Conservation (phyloP, 64 coral and sea anemone genomes). For the Actinia tenebrosa region DNA sequence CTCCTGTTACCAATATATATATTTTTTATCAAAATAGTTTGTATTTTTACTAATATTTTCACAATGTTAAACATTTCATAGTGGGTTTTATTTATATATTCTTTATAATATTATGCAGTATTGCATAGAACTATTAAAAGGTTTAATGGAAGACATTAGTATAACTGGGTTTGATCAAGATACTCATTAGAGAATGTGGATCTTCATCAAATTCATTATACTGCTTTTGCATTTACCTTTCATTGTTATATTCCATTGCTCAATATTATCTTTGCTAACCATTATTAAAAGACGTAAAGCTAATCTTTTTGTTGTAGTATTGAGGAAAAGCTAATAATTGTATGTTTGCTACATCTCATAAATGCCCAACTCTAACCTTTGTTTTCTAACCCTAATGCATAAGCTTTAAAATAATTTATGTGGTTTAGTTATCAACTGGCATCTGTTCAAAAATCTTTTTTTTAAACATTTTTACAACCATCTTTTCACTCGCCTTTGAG, state of each 20-base stretch:
- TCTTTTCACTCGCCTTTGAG: too few species aligned
- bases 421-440: conserved; percentile 23
- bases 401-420: neutral
- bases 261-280: neutral
- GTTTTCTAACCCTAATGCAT: neutral
- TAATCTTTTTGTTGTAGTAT: neutral
- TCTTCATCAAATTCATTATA: neutral
- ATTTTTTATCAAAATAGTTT: neutral
- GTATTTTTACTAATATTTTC: neutral
- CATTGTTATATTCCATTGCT: neutral
- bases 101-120: neutral
- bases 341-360: neutral
- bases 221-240: neutral
- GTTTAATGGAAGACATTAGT: neutral
- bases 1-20: too few species aligned
- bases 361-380: neutral
- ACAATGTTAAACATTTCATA: neutral
- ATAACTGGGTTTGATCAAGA: neutral
- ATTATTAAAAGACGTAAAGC: neutral
- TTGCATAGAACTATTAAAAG: neutral
- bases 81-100: neutral
- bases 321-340: neutral
- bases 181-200: neutral
- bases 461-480: neutral
- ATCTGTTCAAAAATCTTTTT: neutral